A percentile compares a stretch with the other conserved stretches of the same genome.
phyloP scores from a whole-genome alignment of 2,113 vertebrate genomes.

The Gnathochromis pfefferi region DNA sequence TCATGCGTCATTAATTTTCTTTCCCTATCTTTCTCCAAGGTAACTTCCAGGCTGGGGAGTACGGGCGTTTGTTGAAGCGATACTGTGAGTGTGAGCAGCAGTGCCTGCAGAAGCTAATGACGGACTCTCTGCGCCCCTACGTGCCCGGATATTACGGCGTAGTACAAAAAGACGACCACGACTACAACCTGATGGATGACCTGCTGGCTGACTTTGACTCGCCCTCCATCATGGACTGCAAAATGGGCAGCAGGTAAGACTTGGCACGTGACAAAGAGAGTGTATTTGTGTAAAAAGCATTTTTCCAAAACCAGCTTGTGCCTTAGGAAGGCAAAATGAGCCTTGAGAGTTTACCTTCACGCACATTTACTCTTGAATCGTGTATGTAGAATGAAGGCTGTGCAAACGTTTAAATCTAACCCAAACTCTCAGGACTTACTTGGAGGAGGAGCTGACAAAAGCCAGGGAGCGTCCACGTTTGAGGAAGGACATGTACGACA shows the following conservation, averaged over 20 bases:
- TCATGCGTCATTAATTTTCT: not conserved
- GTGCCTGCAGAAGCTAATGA: constrained; percentile 79
- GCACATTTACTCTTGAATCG: not conserved
- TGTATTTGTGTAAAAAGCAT: not conserved
- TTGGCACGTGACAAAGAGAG: not conserved
- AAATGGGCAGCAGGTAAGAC: constrained; percentile 86
- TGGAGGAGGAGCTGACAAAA: constrained; percentile 86
- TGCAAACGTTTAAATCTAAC: not conserved
- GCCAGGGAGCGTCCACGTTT: constrained; percentile 78
- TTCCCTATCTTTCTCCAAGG: constrained; percentile 50
- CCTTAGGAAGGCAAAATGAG: not conserved
- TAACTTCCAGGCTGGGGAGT: constrained; percentile 82
- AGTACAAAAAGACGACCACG: constrained; percentile 73
- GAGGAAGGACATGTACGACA: constrained; percentile 86
- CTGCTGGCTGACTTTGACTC: constrained; percentile 81
- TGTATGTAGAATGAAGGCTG: not conserved
- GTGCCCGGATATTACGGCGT: constrained; percentile 82
- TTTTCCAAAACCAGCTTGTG: not conserved
- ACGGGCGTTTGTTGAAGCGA: constrained; percentile 80
- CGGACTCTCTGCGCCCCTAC: constrained; percentile 71
- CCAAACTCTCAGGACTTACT: constrained; percentile 74
- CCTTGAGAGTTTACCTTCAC: not conserved
- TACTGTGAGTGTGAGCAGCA: constrained; percentile 81
- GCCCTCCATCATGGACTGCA: constrained; percentile 91
- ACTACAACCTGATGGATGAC: constrained; percentile 87